Evolutionary conservation across 2,888 invertebrate species (phyloP), one percentile per base, ranked within the genome.

Genomic region (Bugulina stolonifera): DNA sequence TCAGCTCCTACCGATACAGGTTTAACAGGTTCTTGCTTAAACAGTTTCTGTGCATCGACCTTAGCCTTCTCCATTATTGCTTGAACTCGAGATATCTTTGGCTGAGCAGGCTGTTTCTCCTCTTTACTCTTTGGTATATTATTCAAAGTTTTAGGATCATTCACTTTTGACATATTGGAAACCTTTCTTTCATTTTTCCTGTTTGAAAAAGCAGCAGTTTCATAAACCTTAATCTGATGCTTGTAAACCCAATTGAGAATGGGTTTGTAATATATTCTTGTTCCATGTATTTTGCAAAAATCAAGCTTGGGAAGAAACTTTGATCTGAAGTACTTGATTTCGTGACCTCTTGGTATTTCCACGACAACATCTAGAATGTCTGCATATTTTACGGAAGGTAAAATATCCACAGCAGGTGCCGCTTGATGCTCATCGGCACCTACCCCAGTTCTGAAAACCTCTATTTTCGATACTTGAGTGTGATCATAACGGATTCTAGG

Each of bases 401-500:
- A 32, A 64, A 2, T 14, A 3, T 25, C 22, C n/a, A 25, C 32
- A 2, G 32, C 2, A 14, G 64, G 5, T 32, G 27, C 29, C 14
- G 32, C 27, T 14, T 10, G 22, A 5, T 32, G 64, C 5, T 10
- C 2, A 32, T 22, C n/a, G 32, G 29, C 32, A 32, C 32, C 64
- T 27, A 64, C 32, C 10, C 64, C 64, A 32, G 64, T 32, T 29
- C 27, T 10, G 32, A 64, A 64, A 2, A 64, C 27, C 32, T 64
- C 64, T 2, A 64, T 10, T 27, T 32, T 64, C 10, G 14, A 14
- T 32, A 64, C 64, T 14, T 64, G 64, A 3, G 64, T 64, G 32
- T 64, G 64, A 14, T 64, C 64, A 64, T 64, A 64, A 10, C 64
- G 64, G 25, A 64, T 18, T 64, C 64, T 64, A 14, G 34, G 64